Base-by-base conservation (phyloP, 2,113 vertebrate genomes). In the Sinosuthora webbiana region DNA sequence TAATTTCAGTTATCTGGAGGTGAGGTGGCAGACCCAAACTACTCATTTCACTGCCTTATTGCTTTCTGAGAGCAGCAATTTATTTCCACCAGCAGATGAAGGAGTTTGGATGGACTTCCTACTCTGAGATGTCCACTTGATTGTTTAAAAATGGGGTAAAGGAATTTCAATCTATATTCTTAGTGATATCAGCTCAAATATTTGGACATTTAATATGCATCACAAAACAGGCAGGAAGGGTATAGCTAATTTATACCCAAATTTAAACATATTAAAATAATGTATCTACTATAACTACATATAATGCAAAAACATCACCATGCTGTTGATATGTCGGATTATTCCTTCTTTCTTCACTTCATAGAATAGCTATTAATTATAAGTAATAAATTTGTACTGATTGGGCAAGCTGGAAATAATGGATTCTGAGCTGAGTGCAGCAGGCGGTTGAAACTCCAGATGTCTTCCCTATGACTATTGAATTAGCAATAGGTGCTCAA, bases 341-440 rank as follows among this genome's bases (percentile, higher is more conserved):
- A 53, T 77, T 87, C 55, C 37, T 52, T 77, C 87, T 57, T 91
- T 83, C 55, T 83, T 77, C 50, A 52, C 50, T 81, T 84, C 27
- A 47, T 6, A 31, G 27, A 52, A 63, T 28, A 83, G 8, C 30
- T 73, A 22, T 83, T 81, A 77, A 52, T 70, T 74, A 15, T 30
- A 57, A 56, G 15, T 69, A 62, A 49, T 44, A 74, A 35, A 57
- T 25, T 49, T 64, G 11, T 47, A 47, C 27, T 77, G 65, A 65
- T 22, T 81, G 47, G 39, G 42, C 22, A 78, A 59, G n/a, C 37
- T 50, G 56, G 28, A 67, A 94, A 78, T 33, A 81, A 57, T 6
- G 75, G n/a, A 41, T 59, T 67, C 33, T 42, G n/a, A 73, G 24
- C 3, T 47, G n/a, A 60, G 52, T 22, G 37, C 7, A 25, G 55